These are phyloP conservation scores for Erebia palarica DNA, from an alignment of 2,888 invertebrate genomes.

Conservation along the genomic window DNA sequence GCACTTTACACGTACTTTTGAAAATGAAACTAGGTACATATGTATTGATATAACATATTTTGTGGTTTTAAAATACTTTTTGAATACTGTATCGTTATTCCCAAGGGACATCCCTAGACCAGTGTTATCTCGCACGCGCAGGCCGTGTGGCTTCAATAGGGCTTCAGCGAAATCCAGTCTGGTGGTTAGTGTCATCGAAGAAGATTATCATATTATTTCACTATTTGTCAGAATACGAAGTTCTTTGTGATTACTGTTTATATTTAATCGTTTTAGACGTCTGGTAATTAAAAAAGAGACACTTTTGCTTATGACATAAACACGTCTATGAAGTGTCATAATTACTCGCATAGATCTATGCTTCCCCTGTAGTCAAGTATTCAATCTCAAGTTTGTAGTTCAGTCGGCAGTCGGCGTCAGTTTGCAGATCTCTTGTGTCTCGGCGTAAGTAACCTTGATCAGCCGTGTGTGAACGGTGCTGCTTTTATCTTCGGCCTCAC, in stretches of 20 bases:
- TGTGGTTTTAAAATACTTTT: no score
- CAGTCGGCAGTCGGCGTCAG: no score
- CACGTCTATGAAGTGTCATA: no score
- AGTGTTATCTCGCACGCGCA: constrained; percentile 23
- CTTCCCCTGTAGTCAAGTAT: no score
- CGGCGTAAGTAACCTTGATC: constrained; percentile 1
- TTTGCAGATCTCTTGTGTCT: background rate
- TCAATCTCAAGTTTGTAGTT: background rate
- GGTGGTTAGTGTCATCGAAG: constrained; percentile 17
- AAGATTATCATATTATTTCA: constrained; percentile 19
- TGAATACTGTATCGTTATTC: background rate
- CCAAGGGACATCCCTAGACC: constrained; percentile 6
- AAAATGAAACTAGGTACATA: no score
- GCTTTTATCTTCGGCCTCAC: constrained; percentile 6
- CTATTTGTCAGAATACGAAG: background rate
- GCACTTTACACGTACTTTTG: no score
- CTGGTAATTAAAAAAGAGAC: no score
- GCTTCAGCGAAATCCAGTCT: constrained; percentile 16
- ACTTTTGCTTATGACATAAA: no score
- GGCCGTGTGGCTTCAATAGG: constrained; percentile 21
- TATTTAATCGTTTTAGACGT: background rate
- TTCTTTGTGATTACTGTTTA: background rate
- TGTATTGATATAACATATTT: no score
- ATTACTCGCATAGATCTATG: no score
- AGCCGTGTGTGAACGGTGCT: constrained; percentile 9